phyloP scores from a whole-genome alignment of 2,888 invertebrate species.

The Deroplatys truncata region DNA sequence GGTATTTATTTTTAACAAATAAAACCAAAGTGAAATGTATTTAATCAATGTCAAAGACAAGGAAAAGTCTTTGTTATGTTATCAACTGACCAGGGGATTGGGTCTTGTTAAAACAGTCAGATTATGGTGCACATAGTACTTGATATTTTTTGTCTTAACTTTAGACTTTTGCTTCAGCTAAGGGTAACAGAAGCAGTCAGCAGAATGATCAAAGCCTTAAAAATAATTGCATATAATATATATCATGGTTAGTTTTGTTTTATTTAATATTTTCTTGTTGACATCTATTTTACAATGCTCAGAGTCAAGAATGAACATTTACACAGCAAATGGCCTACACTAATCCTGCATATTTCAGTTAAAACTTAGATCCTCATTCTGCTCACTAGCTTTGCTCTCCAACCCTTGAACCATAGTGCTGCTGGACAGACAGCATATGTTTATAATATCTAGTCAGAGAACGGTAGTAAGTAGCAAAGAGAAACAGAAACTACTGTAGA shows the following conservation, averaged over 20 bases:
- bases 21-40: constrained; percentile 11
- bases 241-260: neutral
- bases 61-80: neutral
- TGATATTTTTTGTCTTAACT: neutral
- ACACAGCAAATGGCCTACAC: constrained; percentile 13
- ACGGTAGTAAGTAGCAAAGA: constrained; percentile 17
- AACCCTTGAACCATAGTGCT: neutral
- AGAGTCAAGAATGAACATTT: neutral
- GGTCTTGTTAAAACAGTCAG: constrained; percentile 1
- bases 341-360: neutral
- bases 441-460: constrained; percentile 20
- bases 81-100: neutral
- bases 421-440: neutral
- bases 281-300: neutral
- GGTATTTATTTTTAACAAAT: constrained; percentile 12
- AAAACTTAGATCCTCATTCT: neutral
- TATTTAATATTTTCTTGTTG: neutral
- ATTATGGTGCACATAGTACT: neutral
- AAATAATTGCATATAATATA: neutral
- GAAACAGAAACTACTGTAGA: constrained; percentile 14
- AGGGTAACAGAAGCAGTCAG: neutral
- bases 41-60: constrained; percentile 6
- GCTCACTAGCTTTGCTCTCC: neutral
- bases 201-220: neutral
- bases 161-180: neutral